phyloP scores from a whole-genome alignment of 2,113 vertebrate genomes.

The Lamprologus sp. region DNA sequence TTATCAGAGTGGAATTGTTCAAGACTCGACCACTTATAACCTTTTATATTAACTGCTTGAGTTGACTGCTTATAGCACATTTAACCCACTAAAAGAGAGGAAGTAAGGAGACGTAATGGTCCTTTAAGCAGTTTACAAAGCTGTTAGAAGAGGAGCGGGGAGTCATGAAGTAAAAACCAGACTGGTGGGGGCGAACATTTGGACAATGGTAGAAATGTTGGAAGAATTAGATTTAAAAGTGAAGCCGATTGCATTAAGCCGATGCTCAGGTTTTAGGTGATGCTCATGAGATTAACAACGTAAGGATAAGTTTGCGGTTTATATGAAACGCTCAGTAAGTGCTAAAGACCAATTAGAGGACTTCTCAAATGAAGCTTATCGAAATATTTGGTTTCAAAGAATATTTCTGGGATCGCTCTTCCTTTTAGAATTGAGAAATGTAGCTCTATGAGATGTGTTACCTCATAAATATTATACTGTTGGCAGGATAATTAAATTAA shows the following conservation, averaged over 20 bases:
- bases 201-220: conserved; percentile 55
- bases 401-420: background rate
- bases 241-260: conserved; percentile 47
- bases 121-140: conserved; percentile 68
- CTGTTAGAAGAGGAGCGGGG: conserved; percentile 42
- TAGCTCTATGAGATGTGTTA: background rate
- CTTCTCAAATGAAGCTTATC: background rate
- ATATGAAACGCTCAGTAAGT: conserved; percentile 25
- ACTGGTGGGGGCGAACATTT: conserved; percentile 14
- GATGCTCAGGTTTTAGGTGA: conserved; percentile 47
- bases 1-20: conserved; percentile 8
- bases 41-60: background rate
- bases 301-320: conserved; percentile 4
- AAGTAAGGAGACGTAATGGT: conserved; percentile 64
- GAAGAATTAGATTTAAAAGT: conserved; percentile 59
- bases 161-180: conserved; percentile 42
- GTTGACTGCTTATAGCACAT: background rate
- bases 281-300: conserved; percentile 8
- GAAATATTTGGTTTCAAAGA: conserved; percentile 21
- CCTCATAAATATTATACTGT: conserved; percentile 20
- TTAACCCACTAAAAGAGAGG: conserved; percentile 66
- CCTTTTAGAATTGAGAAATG: background rate
- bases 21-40: background rate
- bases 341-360: conserved; percentile 36
- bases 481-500: conserved; percentile 34